Percentiles rank a stretch among this genome's conserved stretches.
These are phyloP conservation scores for Actinopyga echinites DNA, from an alignment of 53 echinoderm and acorn worm species.

Conservation along the genomic window DNA sequence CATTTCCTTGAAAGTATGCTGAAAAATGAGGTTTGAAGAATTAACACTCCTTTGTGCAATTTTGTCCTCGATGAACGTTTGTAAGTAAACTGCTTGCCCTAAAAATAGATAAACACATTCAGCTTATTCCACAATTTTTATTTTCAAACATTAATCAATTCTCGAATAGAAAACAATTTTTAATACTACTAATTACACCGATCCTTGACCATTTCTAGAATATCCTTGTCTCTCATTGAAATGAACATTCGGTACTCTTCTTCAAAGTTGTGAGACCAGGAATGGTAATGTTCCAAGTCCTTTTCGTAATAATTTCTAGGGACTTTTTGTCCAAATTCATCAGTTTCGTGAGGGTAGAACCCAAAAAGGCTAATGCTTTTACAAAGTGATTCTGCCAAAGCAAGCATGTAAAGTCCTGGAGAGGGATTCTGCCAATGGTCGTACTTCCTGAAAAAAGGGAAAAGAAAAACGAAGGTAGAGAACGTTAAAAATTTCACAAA, in stretches of 20 bases:
- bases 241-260: background rate
- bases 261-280: slow-evolving; percentile 9
- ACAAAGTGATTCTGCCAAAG: background rate
- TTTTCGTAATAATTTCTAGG: background rate
- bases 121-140: no score
- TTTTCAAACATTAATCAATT: no score
- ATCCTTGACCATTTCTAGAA: background rate
- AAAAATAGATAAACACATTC: no score
- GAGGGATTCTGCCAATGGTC: background rate
- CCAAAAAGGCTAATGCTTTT: background rate
- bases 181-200: no score
- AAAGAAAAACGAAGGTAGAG: background rate
- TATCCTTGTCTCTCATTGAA: background rate
- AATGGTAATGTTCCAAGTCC: background rate
- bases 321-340: background rate
- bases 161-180: no score
- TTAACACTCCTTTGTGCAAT: no score
- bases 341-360: background rate
- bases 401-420: background rate
- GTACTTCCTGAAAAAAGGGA: background rate
- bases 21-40: no score
- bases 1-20: no score
- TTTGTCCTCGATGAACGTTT: no score
- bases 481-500: no score
- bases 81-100: no score